A percentile compares a stretch with the other conserved stretches of the same genome.
phyloP scores from a whole-genome alignment of 2,797 vertebrate genomes.

The Sebastes melanostomus region DNA sequence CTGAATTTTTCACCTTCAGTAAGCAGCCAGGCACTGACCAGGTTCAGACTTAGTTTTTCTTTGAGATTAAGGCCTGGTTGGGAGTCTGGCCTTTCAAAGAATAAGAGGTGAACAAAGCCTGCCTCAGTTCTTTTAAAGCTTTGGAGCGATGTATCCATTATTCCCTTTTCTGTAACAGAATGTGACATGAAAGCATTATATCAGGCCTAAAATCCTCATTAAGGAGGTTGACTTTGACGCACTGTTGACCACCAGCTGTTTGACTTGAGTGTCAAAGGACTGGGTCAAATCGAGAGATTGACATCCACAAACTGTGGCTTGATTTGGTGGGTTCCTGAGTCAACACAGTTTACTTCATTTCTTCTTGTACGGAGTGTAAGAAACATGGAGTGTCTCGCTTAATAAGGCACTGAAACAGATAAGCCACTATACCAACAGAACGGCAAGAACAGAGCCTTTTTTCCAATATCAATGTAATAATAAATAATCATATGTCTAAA shows the following conservation, averaged over 20 bases:
- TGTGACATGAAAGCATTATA: conserved; percentile 35
- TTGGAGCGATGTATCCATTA: conserved; percentile 29
- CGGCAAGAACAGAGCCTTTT: conserved; percentile 18
- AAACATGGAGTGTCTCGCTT: conserved; percentile 67
- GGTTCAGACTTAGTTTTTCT: conserved; percentile 17
- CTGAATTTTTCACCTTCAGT: conserved; percentile 25
- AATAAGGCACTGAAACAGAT: conserved; percentile 85
- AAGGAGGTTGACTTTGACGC: conserved; percentile 32
- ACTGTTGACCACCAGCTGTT: conserved; percentile 26
- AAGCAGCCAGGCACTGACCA: conserved; percentile 35
- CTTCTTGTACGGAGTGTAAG: conserved; percentile 52
- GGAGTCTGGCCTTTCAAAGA: conserved; percentile 28
- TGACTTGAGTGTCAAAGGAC: conserved; percentile 44
- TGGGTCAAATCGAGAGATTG: conserved; percentile 35
- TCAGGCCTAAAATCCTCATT: conserved; percentile 20
- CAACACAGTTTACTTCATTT: conserved; percentile 51
- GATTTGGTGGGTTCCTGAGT: conserved; percentile 74
- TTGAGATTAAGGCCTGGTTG: conserved; percentile 13
- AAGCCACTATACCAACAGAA: conserved; percentile 51
- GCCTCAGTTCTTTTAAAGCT: conserved; percentile 45
- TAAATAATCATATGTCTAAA: conserved; percentile 35
- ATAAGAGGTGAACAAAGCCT: conserved; percentile 25
- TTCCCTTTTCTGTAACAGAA: conserved; percentile 61
- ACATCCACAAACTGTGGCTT: conserved; percentile 53
- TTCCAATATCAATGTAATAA: conserved; percentile 15